Percentiles rank a stretch among this genome's conserved stretches.
phyloP scores from a whole-genome alignment of 2,888 invertebrate genomes.

The Pseudoips prasinana region DNA sequence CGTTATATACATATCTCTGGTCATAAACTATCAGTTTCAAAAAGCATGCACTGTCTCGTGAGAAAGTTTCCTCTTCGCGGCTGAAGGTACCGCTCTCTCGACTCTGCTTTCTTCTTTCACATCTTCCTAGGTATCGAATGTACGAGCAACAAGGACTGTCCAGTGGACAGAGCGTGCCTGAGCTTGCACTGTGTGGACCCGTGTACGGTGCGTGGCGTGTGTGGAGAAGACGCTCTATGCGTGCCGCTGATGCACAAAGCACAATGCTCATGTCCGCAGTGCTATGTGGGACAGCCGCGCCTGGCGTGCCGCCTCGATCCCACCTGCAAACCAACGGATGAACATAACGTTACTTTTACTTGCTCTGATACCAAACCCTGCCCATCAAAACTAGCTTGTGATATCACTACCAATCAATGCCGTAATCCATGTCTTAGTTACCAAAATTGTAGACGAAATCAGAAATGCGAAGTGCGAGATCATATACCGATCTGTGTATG shows the following conservation, averaged over 20 bases:
- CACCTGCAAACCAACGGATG: conserved; percentile 85
- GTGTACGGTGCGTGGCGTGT: conserved; percentile 93
- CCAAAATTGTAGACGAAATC: conserved; percentile 89
- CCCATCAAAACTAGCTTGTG: conserved; percentile 88
- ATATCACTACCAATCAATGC: conserved; percentile 86
- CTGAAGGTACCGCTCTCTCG: conserved; percentile 91
- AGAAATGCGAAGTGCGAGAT: conserved; percentile 93
- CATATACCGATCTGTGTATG: conserved; percentile 94
- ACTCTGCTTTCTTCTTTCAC: conserved; percentile 83
- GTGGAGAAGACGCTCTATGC: conserved; percentile 94
- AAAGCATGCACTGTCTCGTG: conserved; percentile 88
- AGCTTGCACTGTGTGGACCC: conserved; percentile 95
- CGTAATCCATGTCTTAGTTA: conserved; percentile 89
- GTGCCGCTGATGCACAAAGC: conserved; percentile 92
- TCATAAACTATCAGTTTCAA: conserved; percentile 81
- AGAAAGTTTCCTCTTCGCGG: conserved; percentile 94
- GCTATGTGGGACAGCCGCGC: conserved; percentile 92
- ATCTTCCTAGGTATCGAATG: conserved; percentile 91
- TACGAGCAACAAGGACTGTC: conserved; percentile 94
- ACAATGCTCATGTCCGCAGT: conserved; percentile 93
- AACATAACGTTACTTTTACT: conserved; percentile 81
- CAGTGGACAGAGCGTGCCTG: conserved; percentile 95
- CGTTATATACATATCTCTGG: conserved; percentile 76
- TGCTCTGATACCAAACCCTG: conserved; percentile 88
- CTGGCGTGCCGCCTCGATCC: conserved; percentile 90